Percentiles rank a stretch among this genome's conserved stretches.
Evolutionary conservation across 2,113 vertebrate species (phyloP).

Genomic region (Phycodurus eques): DNA sequence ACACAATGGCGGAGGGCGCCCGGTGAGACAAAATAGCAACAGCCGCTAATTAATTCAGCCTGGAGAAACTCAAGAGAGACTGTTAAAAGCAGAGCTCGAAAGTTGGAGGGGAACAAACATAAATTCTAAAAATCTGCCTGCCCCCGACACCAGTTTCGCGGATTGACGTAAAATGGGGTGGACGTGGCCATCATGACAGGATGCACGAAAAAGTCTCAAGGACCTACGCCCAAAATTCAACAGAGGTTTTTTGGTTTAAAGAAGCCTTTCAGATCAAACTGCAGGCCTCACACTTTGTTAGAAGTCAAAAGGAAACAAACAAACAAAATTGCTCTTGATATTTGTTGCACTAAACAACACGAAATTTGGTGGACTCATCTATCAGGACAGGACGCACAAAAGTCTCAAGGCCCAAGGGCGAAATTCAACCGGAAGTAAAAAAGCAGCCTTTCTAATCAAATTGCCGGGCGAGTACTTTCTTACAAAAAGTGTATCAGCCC

Average conservation of each 20-base stretch:
- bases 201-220: background rate
- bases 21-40: background rate
- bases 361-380: too few species aligned
- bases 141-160: background rate
- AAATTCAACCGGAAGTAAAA: too few species aligned
- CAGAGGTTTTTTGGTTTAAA: background rate
- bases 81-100: background rate
- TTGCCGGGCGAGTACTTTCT: too few species aligned
- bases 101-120: background rate
- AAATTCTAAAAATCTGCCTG: background rate
- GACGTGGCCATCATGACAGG: background rate
- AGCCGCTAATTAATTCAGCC: background rate
- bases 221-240: background rate
- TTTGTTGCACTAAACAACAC: too few species aligned
- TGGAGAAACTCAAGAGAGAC: background rate
- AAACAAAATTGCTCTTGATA: background rate
- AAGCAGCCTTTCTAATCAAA: too few species aligned
- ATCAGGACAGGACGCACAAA: too few species aligned
- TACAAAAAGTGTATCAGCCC: too few species aligned
- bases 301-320: too few species aligned
- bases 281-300: background rate
- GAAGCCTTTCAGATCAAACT: background rate
- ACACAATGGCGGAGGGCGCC: conserved; percentile 6
- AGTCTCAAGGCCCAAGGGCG: too few species aligned
- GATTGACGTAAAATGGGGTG: background rate